Base-by-base conservation (phyloP, 1,140 invertebrate species). In the Sipha flava region DNA sequence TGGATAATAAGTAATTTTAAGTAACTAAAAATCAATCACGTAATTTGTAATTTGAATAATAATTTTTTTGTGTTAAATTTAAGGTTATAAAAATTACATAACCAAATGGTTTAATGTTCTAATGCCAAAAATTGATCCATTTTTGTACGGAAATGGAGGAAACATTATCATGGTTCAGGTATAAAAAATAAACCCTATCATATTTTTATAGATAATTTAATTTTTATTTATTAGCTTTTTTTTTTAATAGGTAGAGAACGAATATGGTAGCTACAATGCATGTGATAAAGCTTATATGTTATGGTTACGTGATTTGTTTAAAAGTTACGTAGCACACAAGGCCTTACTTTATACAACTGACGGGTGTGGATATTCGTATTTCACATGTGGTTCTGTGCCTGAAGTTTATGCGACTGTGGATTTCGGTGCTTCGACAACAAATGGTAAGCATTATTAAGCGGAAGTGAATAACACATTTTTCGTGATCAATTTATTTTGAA, bases 281-380 rank as follows among this genome's bases (percentile, higher is more conserved):
- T 93, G 91, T 83, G 93, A 96, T 84, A 86, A 86, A 45, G 84
- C 88, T 3, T 95, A 95, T 83, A 90, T 88, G 81, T 84, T 83
- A 29, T 88, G 88, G 84, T 82, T 94, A 21, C 85, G 89, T 21
- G 89, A 94, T 81, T 86, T 92, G 45, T 88, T 92, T 4, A 82
- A 85, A 6, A 81, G 83, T 5, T 88, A 91, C 83, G 87, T 95
- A 0, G 88, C 88, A 7, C 82, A 89, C 31, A 88, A 91, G 9
- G 91, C 93, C 0, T 85, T 96, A 37, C 85, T 96, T 2, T 96
- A 94, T 79, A 95, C 94, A 0, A 95, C 94, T 0, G 94, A 95
- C 85, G 92, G 92, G 1, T 83, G 85, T 1, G 83, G 81, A 1
- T 82, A 82, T 75, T 82, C 82, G 3, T 85, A 87, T 66, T 82